phyloP scores from a whole-genome alignment of 1,140 invertebrate genomes.

The Mactra quadrangularis region DNA sequence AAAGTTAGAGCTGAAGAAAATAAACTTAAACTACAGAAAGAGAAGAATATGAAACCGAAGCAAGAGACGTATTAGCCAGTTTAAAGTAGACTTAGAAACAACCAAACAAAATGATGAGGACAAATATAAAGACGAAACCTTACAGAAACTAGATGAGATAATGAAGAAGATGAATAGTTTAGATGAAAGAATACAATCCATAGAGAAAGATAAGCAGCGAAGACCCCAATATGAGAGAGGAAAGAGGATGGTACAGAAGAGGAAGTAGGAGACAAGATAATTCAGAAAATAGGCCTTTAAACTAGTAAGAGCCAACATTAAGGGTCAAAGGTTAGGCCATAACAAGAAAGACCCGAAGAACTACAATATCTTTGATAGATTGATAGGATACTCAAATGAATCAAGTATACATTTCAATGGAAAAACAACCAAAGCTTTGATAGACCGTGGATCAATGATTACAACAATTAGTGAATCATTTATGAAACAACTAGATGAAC shows the following conservation, averaged over 20 bases:
- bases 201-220: not conserved
- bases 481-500: not conserved
- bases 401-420: not conserved
- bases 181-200: not conserved
- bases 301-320: not conserved
- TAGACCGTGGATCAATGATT: constrained; percentile 23
- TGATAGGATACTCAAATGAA: constrained; percentile 23
- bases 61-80: not conserved
- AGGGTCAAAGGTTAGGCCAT: not conserved
- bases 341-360: not conserved
- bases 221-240: not conserved
- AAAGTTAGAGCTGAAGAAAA: constrained; percentile 3
- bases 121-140: not conserved
- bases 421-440: not conserved
- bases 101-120: not conserved
- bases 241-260: not conserved
- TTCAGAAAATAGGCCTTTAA: constrained; percentile 1
- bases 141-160: not conserved
- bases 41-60: not conserved
- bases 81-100: not conserved
- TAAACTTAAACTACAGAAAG: not conserved
- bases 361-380: constrained; percentile 9
- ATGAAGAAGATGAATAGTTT: not conserved
- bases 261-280: not conserved
- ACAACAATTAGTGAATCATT: not conserved